phyloP scores from a whole-genome alignment of 2,888 invertebrate species.

The Drosophila suboccidentalis region DNA sequence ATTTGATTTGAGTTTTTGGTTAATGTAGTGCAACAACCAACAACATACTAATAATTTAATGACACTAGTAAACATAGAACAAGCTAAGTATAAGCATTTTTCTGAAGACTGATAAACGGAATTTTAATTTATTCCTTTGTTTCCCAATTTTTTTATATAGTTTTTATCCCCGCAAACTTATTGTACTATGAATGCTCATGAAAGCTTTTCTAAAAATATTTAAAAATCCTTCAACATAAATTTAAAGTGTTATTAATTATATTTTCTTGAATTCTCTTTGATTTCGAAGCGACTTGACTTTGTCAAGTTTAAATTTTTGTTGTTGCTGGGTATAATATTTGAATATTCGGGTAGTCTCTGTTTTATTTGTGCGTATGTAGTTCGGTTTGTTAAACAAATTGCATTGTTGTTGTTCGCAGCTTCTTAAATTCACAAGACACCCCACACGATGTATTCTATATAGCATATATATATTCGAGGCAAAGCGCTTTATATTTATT shows the following conservation, averaged over 20 bases:
- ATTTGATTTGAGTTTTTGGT: constrained; percentile 23
- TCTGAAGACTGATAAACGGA: not conserved
- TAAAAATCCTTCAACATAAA: not conserved
- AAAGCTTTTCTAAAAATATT: not conserved
- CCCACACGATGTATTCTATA: constrained; percentile 18
- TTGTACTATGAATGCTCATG: not conserved
- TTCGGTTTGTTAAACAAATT: constrained; percentile 38
- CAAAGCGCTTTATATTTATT: constrained; percentile 71
- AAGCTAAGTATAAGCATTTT: not conserved
- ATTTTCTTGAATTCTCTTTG: constrained; percentile 13
- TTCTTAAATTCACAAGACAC: constrained; percentile 52
- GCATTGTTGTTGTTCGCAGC: constrained; percentile 25
- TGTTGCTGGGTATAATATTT: constrained; percentile 31
- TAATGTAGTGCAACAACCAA: constrained; percentile 32
- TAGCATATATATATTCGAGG: constrained; percentile 58
- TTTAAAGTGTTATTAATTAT: constrained; percentile 10
- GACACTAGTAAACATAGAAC: constrained; percentile 17
- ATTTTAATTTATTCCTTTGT: not conserved
- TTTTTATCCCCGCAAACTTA: not conserved
- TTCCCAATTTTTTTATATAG: not conserved
- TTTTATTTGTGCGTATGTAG: constrained; percentile 14
- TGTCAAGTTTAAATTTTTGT: constrained; percentile 39
- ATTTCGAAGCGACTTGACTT: constrained; percentile 12
- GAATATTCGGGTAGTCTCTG: constrained; percentile 18
- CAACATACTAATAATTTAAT: constrained; percentile 17